phyloP scores from a whole-genome alignment of 2,797 vertebrate genomes.

The Spea hammondii region DNA sequence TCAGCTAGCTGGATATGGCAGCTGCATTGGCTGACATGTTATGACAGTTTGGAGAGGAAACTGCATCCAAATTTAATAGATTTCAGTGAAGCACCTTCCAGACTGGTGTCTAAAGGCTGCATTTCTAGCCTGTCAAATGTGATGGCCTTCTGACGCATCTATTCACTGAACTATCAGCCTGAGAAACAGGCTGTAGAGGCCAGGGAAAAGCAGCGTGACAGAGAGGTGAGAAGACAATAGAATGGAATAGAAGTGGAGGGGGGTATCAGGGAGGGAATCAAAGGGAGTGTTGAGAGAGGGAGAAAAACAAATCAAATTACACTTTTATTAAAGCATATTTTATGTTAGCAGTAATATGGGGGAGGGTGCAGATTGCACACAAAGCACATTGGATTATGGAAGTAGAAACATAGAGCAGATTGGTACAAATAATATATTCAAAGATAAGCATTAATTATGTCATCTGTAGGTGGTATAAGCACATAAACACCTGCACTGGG shows the following conservation, averaged over 20 bases:
- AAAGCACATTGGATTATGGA: too few species aligned
- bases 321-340: constrained; percentile 1
- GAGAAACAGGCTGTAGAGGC: constrained; percentile 26
- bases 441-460: too few species aligned
- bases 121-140: constrained; percentile 45
- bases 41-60: constrained; percentile 49
- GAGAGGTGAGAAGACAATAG: constrained; percentile 9
- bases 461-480: too few species aligned
- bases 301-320: neutral
- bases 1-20: constrained; percentile 36
- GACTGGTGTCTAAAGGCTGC: constrained; percentile 50
- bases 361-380: neutral
- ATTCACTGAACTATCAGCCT: constrained; percentile 47
- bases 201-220: constrained; percentile 7
- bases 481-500: too few species aligned
- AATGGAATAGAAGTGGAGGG: neutral
- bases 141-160: constrained; percentile 46
- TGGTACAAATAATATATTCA: too few species aligned
- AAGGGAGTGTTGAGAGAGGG: neutral
- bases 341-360: neutral
- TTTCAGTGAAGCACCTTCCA: constrained; percentile 48
- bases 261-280: neutral
- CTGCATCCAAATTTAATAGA: constrained; percentile 50
- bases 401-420: too few species aligned
- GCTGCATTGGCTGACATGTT: constrained; percentile 42